These are phyloP conservation scores for Corvus moneduloides DNA, from an alignment of 2,113 vertebrate genomes.

Conservation along the genomic window DNA sequence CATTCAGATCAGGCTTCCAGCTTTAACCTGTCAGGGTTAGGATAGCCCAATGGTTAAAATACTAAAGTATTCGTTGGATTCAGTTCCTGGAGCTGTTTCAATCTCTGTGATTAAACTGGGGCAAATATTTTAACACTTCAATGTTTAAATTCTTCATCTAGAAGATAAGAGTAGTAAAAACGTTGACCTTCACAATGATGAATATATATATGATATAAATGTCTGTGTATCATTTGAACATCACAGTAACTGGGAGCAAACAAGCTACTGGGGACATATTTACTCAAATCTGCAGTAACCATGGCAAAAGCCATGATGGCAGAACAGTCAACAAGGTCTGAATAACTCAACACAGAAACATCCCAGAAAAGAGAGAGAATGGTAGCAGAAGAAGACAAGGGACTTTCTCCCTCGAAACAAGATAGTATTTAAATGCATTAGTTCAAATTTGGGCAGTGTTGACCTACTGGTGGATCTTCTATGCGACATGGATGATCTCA, in stretches of 20 bases:
- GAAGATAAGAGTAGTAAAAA: neutral
- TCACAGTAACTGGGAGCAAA: neutral
- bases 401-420: neutral
- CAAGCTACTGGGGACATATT: neutral
- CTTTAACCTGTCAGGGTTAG: neutral
- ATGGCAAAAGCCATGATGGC: accelerated
- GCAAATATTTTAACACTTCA: neutral
- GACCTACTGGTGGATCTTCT: neutral
- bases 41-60: neutral
- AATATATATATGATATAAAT: neutral
- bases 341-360: neutral
- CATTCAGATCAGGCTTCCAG: neutral
- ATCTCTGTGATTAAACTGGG: neutral
- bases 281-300: neutral
- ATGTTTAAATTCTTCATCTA: neutral
- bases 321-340: neutral
- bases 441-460: neutral
- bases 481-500: neutral
- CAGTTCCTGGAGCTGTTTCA: neutral
- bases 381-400: neutral
- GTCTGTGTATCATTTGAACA: neutral
- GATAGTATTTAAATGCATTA: neutral
- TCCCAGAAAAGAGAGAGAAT: neutral
- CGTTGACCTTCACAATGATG: neutral
- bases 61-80: neutral